These are phyloP conservation scores for Xenopus borealis DNA, from an alignment of 2,113 vertebrate genomes.

Conservation along the genomic window DNA sequence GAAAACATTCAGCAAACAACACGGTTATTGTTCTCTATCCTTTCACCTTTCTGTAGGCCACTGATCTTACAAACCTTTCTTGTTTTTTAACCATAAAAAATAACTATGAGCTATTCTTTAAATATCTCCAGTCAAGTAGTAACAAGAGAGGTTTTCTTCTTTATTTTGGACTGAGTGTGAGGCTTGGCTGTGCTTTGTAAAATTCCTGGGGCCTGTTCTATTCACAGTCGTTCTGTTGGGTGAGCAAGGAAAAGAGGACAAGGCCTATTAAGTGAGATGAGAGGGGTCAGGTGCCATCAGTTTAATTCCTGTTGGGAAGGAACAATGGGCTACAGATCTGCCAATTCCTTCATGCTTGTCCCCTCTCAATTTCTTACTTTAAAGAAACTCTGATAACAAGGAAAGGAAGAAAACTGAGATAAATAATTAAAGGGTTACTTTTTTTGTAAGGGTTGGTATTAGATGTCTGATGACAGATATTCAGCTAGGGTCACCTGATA, in stretches of 20 bases:
- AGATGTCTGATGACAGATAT: slow-evolving; percentile 32
- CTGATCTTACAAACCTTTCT: slow-evolving; percentile 52
- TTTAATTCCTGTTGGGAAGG: neutral
- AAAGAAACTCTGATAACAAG: slow-evolving; percentile 33
- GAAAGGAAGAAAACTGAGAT: slow-evolving; percentile 7
- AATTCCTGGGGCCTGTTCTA: slow-evolving; percentile 64
- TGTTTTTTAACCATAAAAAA: slow-evolving; percentile 45
- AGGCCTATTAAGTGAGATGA: slow-evolving; percentile 8
- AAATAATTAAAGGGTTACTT: slow-evolving; percentile 36
- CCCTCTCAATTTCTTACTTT: slow-evolving; percentile 18
- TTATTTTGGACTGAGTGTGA: slow-evolving; percentile 49
- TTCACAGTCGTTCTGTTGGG: neutral
- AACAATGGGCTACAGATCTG: slow-evolving; percentile 32
- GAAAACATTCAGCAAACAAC: slow-evolving; percentile 58
- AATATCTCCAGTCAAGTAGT: slow-evolving; percentile 59
- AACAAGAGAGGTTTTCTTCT: slow-evolving; percentile 57
- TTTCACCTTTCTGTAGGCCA: slow-evolving; percentile 64
- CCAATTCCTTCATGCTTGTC: neutral
- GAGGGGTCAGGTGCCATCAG: slow-evolving; percentile 6
- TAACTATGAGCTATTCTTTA: slow-evolving; percentile 57
- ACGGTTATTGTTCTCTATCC: slow-evolving; percentile 68
- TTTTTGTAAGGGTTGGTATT: slow-evolving; percentile 17
- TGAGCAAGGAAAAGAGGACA: neutral
- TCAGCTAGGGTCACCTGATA: neutral
- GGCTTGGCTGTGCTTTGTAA: slow-evolving; percentile 60